Percentiles rank a stretch among this genome's conserved stretches.
phyloP scores from a whole-genome alignment of 2,888 invertebrate genomes.

The Phyllotreta striolata region DNA sequence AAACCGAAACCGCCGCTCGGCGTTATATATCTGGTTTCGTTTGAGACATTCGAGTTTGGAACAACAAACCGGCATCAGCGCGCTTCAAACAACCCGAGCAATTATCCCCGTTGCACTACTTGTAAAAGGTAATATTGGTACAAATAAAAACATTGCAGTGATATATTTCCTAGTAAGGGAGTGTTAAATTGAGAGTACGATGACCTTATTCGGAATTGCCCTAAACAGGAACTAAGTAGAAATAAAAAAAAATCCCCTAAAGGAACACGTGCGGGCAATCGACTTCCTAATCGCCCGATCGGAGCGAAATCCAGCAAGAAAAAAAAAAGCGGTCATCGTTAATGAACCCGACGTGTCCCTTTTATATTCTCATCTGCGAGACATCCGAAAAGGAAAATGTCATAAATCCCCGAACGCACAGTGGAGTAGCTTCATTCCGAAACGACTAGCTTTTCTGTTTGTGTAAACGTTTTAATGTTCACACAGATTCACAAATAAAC shows the following conservation, averaged over 20 bases:
- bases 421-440: conserved; percentile 34
- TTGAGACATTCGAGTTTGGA: conserved; percentile 57
- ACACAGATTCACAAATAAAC: conserved; percentile 60
- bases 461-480: conserved; percentile 56
- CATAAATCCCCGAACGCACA: conserved; percentile 27
- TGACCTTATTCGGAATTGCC: no score
- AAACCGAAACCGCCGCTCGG: conserved; percentile 47
- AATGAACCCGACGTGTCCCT: not conserved
- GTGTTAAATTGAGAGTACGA: no score
- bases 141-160: no score
- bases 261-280: no score
- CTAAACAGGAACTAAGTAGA: no score
- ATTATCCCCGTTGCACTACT: no score
- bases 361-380: not conserved
- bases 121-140: no score
- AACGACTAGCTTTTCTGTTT: conserved; percentile 43
- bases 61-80: conserved; percentile 57
- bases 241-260: no score
- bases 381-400: conserved; percentile 15
- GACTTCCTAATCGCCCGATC: conserved; percentile 15
- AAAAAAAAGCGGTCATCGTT: conserved; percentile 12
- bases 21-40: conserved; percentile 49
- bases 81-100: conserved; percentile 47
- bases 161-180: no score
- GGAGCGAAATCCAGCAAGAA: conserved; percentile 6